phyloP scores from a whole-genome alignment of 2,797 vertebrate species.

The Spinibarbus caldwelli region DNA sequence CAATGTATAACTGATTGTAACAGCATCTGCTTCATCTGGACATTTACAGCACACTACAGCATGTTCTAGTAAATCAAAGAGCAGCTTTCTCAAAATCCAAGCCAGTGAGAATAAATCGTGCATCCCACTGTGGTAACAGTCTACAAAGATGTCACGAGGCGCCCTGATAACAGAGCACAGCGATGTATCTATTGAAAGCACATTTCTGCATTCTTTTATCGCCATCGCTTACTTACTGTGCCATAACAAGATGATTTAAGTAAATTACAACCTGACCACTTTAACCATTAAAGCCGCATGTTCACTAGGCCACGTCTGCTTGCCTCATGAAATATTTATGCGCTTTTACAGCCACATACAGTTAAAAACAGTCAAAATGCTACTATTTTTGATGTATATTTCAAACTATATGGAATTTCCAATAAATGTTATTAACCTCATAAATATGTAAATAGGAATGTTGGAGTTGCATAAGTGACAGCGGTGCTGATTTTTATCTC shows the following conservation, averaged over 20 bases:
- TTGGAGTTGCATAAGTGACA: not conserved
- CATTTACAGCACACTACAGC: slow-evolving; percentile 9
- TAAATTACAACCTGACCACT: not conserved
- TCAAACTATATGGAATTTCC: not conserved
- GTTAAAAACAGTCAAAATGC: not conserved
- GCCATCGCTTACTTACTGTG: not conserved
- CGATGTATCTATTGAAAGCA: slow-evolving; percentile 7
- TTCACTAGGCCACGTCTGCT: not conserved
- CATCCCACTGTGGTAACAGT: slow-evolving; percentile 9
- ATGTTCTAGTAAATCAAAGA: slow-evolving; percentile 38
- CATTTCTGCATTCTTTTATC: slow-evolving; percentile 10
- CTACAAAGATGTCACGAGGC: slow-evolving; percentile 26
- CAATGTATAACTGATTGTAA: slow-evolving; percentile 7
- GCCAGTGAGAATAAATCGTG: slow-evolving; percentile 18
- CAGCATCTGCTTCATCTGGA: slow-evolving; percentile 13
- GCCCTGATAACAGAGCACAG: slow-evolving; percentile 13
- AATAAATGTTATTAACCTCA: not conserved
- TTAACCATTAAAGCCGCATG: slow-evolving; percentile 20
- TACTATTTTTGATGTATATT: not conserved
- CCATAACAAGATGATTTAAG: slow-evolving; percentile 3
- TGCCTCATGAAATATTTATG: not conserved
- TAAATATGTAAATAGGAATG: not conserved
- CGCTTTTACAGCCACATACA: not conserved
- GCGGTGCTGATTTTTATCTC: slow-evolving; percentile 6
- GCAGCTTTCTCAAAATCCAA: slow-evolving; percentile 8